A percentile compares a stretch with the other conserved stretches of the same genome.
Evolutionary conservation across 2,888 invertebrate genomes (phyloP).

Genomic region (Ectemnius lituratus): DNA sequence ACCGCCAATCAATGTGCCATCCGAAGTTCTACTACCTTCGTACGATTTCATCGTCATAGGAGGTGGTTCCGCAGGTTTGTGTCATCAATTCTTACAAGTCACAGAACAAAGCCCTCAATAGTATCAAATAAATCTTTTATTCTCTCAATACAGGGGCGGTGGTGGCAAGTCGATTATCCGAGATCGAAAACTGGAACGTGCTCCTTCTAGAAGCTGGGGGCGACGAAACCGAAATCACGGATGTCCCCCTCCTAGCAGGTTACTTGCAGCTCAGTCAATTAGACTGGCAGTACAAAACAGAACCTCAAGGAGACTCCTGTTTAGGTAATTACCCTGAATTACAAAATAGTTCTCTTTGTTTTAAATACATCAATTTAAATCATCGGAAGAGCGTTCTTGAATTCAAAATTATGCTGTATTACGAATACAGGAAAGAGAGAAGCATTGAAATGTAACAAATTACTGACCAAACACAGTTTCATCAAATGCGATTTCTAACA

Average conservation of each 20-base stretch:
- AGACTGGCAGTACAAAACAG: slow-evolving; percentile 96
- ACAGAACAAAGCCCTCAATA: too few relatives aligned
- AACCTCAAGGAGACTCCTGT: slow-evolving; percentile 90
- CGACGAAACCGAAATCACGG: slow-evolving; percentile 94
- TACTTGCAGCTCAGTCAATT: slow-evolving; percentile 91
- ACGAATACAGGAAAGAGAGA: too few relatives aligned
- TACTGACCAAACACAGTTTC: too few relatives aligned
- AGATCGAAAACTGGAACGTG: slow-evolving; percentile 88
- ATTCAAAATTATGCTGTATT: too few relatives aligned
- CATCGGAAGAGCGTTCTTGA: too few relatives aligned
- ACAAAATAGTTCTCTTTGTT: background rate
- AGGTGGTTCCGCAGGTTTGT: slow-evolving; percentile 89
- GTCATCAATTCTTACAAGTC: background rate
- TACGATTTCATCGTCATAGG: slow-evolving; percentile 94
- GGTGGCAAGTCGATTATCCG: slow-evolving; percentile 89
- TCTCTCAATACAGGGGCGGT: slow-evolving; percentile 82
- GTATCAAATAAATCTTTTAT: background rate
- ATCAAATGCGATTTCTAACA: too few relatives aligned
- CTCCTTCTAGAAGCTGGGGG: slow-evolving; percentile 92
- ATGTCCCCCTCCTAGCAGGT: slow-evolving; percentile 92
- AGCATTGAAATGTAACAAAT: too few relatives aligned
- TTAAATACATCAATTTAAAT: too few relatives aligned
- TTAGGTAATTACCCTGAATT: slow-evolving; percentile 81
- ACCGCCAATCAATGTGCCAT: slow-evolving; percentile 85
- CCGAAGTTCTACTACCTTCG: slow-evolving; percentile 82